phyloP scores from a whole-genome alignment of 2,797 vertebrate species.

The Molossus alvarezi region DNA sequence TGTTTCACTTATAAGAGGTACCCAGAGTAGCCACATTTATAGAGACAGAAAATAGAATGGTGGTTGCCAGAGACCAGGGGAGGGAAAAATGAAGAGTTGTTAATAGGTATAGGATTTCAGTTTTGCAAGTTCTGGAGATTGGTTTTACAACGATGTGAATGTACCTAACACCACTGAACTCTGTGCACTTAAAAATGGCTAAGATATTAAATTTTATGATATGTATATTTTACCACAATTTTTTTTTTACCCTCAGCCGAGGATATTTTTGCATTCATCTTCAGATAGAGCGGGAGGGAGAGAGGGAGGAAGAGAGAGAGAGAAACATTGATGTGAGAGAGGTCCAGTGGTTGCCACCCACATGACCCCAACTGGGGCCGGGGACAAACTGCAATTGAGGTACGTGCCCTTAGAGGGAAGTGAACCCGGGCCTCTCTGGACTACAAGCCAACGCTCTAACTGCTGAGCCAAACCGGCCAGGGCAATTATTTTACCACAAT shows the following conservation, averaged over 20 bases:
- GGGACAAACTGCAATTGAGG: too few species aligned
- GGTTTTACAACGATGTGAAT: background rate
- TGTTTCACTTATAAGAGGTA: background rate
- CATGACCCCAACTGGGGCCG: too few species aligned
- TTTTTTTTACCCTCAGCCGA: too few species aligned
- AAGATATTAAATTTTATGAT: background rate
- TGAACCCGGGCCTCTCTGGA: too few species aligned
- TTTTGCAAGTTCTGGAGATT: background rate
- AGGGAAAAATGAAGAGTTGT: background rate
- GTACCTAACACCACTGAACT: background rate
- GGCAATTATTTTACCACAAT: background rate
- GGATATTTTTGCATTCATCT: too few species aligned
- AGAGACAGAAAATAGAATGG: background rate
- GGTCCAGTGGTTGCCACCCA: too few species aligned
- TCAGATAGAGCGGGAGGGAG: too few species aligned
- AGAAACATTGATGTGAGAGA: too few species aligned
- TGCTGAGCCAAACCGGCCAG: too few species aligned
- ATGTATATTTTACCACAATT: background rate
- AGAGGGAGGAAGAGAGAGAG: too few species aligned
- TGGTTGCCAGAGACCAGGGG: background rate
- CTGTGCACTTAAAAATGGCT: background rate
- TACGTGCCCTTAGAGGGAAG: too few species aligned
- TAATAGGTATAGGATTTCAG: background rate
- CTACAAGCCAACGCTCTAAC: too few species aligned
- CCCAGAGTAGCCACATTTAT: background rate